These are phyloP conservation scores for Halotydeus destructor DNA, from an alignment of 1,140 invertebrate species.

Conservation along the genomic window DNA sequence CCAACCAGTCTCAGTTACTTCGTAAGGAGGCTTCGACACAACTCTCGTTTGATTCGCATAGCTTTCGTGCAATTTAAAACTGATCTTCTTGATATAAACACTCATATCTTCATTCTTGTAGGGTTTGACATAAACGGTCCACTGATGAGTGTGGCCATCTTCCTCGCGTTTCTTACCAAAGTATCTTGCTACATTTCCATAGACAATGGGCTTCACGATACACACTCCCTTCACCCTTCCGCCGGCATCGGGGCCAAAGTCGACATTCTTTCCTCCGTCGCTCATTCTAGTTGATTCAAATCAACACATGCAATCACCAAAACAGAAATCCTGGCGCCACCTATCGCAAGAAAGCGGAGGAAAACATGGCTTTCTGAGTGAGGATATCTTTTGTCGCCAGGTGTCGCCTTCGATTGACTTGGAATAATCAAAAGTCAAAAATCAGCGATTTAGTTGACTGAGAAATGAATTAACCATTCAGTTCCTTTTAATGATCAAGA, in stretches of 20 bases:
- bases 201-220: slow-evolving; percentile 87
- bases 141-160: slow-evolving; percentile 96
- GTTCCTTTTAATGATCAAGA: too few relatives aligned
- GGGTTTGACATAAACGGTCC: slow-evolving; percentile 94
- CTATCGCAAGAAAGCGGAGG: too few relatives aligned
- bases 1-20: slow-evolving; percentile 97
- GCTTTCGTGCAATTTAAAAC: slow-evolving; percentile 93
- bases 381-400: too few relatives aligned
- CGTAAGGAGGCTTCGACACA: slow-evolving; percentile 81
- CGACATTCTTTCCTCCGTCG: too few relatives aligned
- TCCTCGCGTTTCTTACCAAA: slow-evolving; percentile 93
- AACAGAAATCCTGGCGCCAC: too few relatives aligned
- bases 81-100: slow-evolving; percentile 81
- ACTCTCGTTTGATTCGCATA: slow-evolving; percentile 82
- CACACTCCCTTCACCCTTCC: slow-evolving; percentile 43
- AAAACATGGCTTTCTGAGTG: too few relatives aligned
- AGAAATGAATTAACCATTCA: too few relatives aligned
- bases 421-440: too few relatives aligned
- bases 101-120: slow-evolving; percentile 73
- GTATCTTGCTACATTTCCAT: slow-evolving; percentile 70
- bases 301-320: background rate
- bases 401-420: too few relatives aligned
- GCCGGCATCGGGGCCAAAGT: slow-evolving; percentile 9
- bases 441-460: too few relatives aligned
- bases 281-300: background rate